Conservation (phyloP, 2,797 vertebrate species). For the Thalassophryne amazonica region DNA sequence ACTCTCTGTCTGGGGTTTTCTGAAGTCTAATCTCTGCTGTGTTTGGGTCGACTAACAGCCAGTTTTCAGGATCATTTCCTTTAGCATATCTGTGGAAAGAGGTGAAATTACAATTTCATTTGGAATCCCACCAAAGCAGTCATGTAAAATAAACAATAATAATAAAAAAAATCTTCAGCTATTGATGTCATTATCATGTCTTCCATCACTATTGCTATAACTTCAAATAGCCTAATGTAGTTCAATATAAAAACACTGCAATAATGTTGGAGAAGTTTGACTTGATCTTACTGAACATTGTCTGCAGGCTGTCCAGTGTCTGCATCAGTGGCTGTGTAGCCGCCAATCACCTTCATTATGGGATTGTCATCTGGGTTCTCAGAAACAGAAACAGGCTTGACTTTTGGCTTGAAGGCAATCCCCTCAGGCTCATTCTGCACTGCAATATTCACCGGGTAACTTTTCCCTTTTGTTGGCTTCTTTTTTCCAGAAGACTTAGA, state of each 20-base stretch:
- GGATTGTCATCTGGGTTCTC: slow-evolving; percentile 54
- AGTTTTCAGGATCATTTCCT: slow-evolving; percentile 79
- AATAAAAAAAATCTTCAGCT: no score
- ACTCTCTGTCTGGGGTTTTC: slow-evolving; percentile 84
- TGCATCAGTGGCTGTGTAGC: slow-evolving; percentile 75
- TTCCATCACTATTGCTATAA: background rate
- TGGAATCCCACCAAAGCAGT: background rate
- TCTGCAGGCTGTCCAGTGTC: slow-evolving; percentile 73
- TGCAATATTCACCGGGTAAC: slow-evolving; percentile 73
- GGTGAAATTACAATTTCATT: background rate
- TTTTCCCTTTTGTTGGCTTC: slow-evolving; percentile 15
- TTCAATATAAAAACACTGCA: no score
- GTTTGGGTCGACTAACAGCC: slow-evolving; percentile 75
- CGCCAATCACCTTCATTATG: slow-evolving; percentile 63
- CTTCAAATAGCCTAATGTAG: no score
- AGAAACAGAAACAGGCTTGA: slow-evolving; percentile 58
- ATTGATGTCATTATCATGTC: no score
- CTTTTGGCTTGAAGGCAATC: slow-evolving; percentile 64
- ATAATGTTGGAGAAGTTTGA: background rate
- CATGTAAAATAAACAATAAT: no score
- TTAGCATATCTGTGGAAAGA: slow-evolving; percentile 78
- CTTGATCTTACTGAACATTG: slow-evolving; percentile 70
- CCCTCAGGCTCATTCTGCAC: slow-evolving; percentile 81
- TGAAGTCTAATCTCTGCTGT: slow-evolving; percentile 82
- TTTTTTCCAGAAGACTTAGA: background rate